A percentile compares a stretch with the other conserved stretches of the same genome.
phyloP scores from a whole-genome alignment of 1,140 invertebrate genomes.

The Drosophila quadrilineata region DNA sequence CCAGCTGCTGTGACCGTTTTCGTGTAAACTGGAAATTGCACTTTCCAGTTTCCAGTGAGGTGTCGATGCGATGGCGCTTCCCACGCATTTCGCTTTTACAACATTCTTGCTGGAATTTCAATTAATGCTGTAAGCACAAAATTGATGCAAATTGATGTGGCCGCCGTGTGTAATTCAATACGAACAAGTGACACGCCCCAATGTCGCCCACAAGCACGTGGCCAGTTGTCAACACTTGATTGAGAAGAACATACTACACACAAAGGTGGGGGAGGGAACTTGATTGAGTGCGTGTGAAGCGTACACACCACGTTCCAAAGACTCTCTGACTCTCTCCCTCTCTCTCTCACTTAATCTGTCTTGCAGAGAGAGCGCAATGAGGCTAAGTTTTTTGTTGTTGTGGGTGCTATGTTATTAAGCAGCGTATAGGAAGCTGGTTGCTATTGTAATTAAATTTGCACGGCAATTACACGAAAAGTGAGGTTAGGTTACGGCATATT shows the following conservation, averaged over 20 bases:
- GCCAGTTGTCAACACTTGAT: constrained; percentile 67
- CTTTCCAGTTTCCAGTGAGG: no score
- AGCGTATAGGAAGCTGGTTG: constrained; percentile 40
- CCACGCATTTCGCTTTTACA: constrained; percentile 28
- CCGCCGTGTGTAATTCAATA: constrained; percentile 68
- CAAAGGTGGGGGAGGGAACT: no score
- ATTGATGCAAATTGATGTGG: constrained; percentile 61
- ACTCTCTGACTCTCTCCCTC: no score
- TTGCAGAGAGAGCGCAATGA: background rate
- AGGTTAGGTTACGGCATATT: background rate
- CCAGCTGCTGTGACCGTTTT: no score
- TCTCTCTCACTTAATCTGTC: no score
- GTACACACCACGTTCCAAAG: background rate
- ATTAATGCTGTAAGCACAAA: constrained; percentile 39
- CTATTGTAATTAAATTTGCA: constrained; percentile 80
- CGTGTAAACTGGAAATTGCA: no score
- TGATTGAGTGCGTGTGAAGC: constrained; percentile 60
- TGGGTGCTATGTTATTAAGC: constrained; percentile 12
- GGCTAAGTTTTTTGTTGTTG: background rate
- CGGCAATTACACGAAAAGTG: constrained; percentile 75
- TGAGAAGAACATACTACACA: no score
- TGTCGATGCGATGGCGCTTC: constrained; percentile 36
- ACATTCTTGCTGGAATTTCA: no score
- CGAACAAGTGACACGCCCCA: constrained; percentile 1
- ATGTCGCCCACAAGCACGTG: constrained; percentile 25